Percentiles rank a stretch among this genome's conserved stretches.
phyloP scores from a whole-genome alignment of 2,113 vertebrate genomes.

The Numenius arquata region DNA sequence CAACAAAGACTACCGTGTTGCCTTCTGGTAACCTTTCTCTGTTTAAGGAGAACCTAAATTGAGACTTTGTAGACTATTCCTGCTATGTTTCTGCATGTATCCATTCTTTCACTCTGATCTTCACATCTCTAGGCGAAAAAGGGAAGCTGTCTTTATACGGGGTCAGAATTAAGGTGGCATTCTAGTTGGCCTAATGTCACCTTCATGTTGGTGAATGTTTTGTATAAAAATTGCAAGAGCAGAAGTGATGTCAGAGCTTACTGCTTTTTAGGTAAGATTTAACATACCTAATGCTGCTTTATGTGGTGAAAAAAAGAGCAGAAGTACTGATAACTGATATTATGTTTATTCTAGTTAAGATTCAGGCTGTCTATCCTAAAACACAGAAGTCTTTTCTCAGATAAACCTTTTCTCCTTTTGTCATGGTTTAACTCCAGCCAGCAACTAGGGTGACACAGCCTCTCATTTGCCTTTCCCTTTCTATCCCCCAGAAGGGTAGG shows the following conservation, averaged over 20 bases:
- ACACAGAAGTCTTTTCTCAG: neutral
- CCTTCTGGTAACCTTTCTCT: neutral
- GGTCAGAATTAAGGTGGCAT: neutral
- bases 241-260: neutral
- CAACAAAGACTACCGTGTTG: neutral
- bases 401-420: neutral
- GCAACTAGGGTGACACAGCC: neutral
- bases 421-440: neutral
- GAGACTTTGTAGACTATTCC: neutral
- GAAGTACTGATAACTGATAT: neutral
- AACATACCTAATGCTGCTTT: neutral
- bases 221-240: neutral
- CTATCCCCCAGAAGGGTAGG: neutral
- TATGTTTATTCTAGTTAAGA: neutral
- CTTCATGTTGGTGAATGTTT: neutral
- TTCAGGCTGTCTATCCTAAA: neutral
- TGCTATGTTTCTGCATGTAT: neutral
- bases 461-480: neutral
- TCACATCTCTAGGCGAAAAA: neutral
- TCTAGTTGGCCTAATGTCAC: neutral
- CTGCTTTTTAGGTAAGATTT: neutral
- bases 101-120: neutral
- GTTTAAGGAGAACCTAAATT: neutral
- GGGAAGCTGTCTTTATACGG: neutral
- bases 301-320: neutral